Percentiles rank a stretch among this genome's conserved stretches.
phyloP scores from a whole-genome alignment of 2,113 vertebrate genomes.

The Promerops cafer region DNA sequence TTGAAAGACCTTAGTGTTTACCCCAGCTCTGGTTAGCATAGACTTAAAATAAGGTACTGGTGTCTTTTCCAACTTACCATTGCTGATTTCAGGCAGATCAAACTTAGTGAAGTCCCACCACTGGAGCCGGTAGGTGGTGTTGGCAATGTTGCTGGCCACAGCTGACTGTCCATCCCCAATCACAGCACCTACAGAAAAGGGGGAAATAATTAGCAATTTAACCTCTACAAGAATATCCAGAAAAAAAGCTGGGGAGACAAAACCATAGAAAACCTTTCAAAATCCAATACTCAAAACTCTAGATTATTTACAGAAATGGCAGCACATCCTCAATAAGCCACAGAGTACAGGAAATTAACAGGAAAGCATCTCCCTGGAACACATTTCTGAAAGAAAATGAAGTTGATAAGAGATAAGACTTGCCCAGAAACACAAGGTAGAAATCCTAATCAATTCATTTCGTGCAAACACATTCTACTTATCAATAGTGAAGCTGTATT shows the following conservation, averaged over 20 bases:
- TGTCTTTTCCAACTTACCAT: conserved; percentile 76
- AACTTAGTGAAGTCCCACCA: conserved; percentile 99
- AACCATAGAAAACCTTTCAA: neutral
- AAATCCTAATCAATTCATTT: neutral
- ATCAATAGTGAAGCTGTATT: neutral
- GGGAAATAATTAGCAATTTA: neutral
- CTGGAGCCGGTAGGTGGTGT: conserved; percentile 96
- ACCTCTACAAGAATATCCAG: neutral
- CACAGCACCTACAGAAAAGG: conserved; percentile 82
- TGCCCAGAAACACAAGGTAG: neutral
- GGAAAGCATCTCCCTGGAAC: neutral
- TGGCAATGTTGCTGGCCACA: conserved; percentile 98
- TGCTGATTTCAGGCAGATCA: conserved; percentile 98
- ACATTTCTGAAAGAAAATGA: neutral
- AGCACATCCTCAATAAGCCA: neutral
- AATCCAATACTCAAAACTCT: neutral
- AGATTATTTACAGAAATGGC: neutral
- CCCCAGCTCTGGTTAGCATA: neutral
- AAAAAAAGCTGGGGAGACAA: neutral
- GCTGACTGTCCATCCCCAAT: conserved; percentile 98
- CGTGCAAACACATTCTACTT: neutral
- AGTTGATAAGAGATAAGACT: neutral
- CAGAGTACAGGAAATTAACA: conserved; percentile 4
- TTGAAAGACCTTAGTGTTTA: neutral
- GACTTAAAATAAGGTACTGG: neutral